Evolutionary conservation across 2,797 vertebrate species (phyloP).

Genomic region (Avahi laniger): DNA sequence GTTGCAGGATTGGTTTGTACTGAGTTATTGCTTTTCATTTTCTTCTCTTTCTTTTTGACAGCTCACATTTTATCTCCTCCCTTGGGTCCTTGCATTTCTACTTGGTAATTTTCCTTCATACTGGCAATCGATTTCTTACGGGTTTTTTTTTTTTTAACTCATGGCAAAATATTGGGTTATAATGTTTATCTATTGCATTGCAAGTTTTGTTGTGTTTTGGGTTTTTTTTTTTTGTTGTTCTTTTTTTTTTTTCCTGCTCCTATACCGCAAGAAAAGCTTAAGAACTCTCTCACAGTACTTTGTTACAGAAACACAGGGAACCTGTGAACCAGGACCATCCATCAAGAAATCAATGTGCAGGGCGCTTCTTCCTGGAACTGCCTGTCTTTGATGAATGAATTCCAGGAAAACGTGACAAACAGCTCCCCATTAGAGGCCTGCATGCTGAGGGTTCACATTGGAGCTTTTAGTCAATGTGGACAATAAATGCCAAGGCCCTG

Average conservation of each 20-base stretch:
- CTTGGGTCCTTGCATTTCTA: background rate
- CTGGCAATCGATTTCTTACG: background rate
- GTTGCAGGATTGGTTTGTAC: background rate
- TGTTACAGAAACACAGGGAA: background rate
- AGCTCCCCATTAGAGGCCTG: background rate
- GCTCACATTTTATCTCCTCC: background rate
- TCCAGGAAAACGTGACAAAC: slow-evolving; percentile 38
- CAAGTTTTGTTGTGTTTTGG: background rate
- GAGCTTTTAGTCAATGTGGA: background rate
- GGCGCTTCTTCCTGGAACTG: background rate
- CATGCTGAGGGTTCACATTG: background rate
- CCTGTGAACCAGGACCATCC: background rate
- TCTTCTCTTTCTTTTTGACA: background rate
- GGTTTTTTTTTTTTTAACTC: background rate
- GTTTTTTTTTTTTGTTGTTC: too few species aligned
- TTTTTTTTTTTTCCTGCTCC: background rate
- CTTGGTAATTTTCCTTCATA: background rate
- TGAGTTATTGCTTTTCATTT: background rate
- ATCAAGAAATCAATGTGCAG: background rate
- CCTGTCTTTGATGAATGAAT: background rate
- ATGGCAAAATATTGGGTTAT: background rate
- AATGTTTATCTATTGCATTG: background rate
- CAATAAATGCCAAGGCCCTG: background rate
- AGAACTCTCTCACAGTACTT: background rate
- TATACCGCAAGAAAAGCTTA: background rate